phyloP scores from a whole-genome alignment of 2,888 invertebrate species.

The Vanessa cardui region DNA sequence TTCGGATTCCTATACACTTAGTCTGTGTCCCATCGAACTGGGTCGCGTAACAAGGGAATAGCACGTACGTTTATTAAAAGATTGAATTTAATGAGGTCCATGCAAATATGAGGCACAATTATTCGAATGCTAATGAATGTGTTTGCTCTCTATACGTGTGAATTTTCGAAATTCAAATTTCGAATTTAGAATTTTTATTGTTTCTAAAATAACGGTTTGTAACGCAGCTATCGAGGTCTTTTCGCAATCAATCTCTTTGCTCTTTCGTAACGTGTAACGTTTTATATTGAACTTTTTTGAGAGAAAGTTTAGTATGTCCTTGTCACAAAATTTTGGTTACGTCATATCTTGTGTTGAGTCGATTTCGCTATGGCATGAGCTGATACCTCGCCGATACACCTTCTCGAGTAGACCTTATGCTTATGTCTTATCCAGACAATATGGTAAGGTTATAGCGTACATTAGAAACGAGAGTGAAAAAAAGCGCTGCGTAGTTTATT shows the following conservation, averaged over 20 bases:
- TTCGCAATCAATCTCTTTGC: not conserved
- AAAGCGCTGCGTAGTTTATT: too few relatives aligned
- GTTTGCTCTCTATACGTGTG: conserved; percentile 8
- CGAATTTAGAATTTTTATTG: conserved; percentile 4
- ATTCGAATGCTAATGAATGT: conserved; percentile 20
- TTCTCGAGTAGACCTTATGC: too few relatives aligned
- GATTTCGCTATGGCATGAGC: too few relatives aligned
- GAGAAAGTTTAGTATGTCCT: too few relatives aligned
- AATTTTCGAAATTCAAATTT: conserved; percentile 9
- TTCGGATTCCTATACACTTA: not conserved
- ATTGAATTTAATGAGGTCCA: conserved; percentile 21
- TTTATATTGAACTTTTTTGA: too few relatives aligned
- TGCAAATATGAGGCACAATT: conserved; percentile 16
- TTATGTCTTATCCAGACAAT: too few relatives aligned
- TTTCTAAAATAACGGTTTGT: not conserved
- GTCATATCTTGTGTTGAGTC: too few relatives aligned
- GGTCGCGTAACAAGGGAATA: conserved; percentile 1
- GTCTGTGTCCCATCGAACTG: not conserved
- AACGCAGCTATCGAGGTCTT: not conserved
- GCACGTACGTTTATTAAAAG: conserved; percentile 15
- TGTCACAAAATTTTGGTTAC: too few relatives aligned
- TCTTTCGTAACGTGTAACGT: not conserved
- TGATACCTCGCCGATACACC: too few relatives aligned
- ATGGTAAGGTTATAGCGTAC: too few relatives aligned
- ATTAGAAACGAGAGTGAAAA: too few relatives aligned